Percentiles rank a stretch among this genome's conserved stretches.
These are phyloP conservation scores for Pangasius djambal DNA, from an alignment of 2,797 vertebrate genomes.

Conservation along the genomic window DNA sequence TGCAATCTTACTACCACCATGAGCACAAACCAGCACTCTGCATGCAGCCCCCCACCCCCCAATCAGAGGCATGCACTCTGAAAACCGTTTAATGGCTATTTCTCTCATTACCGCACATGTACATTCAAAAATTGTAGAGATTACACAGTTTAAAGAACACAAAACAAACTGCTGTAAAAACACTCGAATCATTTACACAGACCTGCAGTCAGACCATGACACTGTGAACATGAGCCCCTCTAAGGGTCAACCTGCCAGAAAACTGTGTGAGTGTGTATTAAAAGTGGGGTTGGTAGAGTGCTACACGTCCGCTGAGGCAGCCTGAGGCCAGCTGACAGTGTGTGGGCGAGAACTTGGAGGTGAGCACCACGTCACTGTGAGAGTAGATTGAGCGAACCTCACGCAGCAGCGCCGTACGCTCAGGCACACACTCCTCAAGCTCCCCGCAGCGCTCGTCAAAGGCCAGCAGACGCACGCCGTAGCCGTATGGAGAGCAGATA, in stretches of 20 bases:
- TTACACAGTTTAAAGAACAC: slow-evolving; percentile 45
- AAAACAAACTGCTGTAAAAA: slow-evolving; percentile 50
- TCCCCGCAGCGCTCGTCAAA: slow-evolving; percentile 91
- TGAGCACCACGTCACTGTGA: slow-evolving; percentile 97
- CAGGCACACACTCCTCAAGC: slow-evolving; percentile 92
- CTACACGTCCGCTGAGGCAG: slow-evolving; percentile 96
- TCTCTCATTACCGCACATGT: slow-evolving; percentile 32
- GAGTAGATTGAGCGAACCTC: slow-evolving; percentile 97
- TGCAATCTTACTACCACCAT: slow-evolving; percentile 26
- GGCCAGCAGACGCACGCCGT: slow-evolving; percentile 93
- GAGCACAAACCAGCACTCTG: slow-evolving; percentile 16
- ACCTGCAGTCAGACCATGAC: slow-evolving; percentile 30
- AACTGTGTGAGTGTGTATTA: slow-evolving; percentile 67
- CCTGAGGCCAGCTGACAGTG: slow-evolving; percentile 99
- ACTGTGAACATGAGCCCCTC: slow-evolving; percentile 6
- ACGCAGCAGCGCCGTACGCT: slow-evolving; percentile 86
- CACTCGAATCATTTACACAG: slow-evolving; percentile 28
- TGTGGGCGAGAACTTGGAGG: slow-evolving; percentile 98
- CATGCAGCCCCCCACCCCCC: slow-evolving; percentile 31
- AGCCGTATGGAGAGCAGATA: slow-evolving; percentile 96
- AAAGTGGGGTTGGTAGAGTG: slow-evolving; percentile 98
- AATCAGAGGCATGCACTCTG: slow-evolving; percentile 24
- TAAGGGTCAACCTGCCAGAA: not conserved
- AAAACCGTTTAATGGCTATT: slow-evolving; percentile 34
- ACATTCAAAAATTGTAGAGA: slow-evolving; percentile 9